Conservation (phyloP, 92 coral and sea anemone genomes). For the Porites evermanni region DNA sequence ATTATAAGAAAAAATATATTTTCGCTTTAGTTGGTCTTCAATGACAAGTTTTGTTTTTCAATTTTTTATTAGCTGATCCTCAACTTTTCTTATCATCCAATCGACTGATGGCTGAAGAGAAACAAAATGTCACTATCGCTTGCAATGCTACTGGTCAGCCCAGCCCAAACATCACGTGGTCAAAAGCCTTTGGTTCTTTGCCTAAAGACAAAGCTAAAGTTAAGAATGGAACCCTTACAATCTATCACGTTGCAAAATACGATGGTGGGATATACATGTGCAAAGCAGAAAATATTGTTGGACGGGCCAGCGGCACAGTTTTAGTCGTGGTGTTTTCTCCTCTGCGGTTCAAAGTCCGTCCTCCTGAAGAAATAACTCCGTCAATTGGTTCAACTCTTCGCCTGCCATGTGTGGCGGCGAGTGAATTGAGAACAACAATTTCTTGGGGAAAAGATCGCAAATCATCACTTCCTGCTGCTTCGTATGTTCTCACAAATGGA, state of each 20-base stretch:
- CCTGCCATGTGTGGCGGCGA: background rate
- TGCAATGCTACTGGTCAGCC: no score
- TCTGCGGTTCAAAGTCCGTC: background rate
- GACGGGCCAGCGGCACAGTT: background rate
- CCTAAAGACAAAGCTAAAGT: background rate
- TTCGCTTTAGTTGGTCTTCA: no score
- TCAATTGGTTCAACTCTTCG: no score
- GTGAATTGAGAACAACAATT: background rate
- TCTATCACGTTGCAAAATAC: background rate
- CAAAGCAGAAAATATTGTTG: background rate
- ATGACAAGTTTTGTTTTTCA: no score
- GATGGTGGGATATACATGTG: background rate
- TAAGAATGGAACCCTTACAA: background rate
- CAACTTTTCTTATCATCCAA: no score
- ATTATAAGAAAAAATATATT: no score
- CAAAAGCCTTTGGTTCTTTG: background rate
- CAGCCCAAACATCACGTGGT: background rate
- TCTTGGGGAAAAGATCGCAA: background rate
- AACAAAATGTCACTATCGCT: no score
- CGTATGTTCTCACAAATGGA: conserved; percentile 18
- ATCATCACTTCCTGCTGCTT: background rate
- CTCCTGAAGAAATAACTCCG: background rate
- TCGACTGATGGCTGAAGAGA: no score
- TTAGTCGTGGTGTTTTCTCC: background rate
- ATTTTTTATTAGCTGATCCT: no score